Percentiles rank a stretch among this genome's conserved stretches.
Evolutionary conservation across 2,797 vertebrate genomes (phyloP).

Genomic region (Microctenopoma lineatum): DNA sequence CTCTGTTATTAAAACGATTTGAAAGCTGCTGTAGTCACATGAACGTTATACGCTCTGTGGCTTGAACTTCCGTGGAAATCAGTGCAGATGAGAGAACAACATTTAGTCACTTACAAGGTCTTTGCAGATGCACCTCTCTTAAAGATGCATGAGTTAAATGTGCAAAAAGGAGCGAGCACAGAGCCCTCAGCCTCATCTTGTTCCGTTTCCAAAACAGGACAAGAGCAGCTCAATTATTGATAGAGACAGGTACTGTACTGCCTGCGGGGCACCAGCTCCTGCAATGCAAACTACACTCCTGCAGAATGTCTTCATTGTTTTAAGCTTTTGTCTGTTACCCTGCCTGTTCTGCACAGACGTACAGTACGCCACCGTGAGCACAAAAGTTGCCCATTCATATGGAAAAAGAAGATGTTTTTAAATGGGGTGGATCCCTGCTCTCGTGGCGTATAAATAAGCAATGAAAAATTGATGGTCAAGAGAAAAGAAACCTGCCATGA

Average conservation of each 20-base stretch:
- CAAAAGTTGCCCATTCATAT: slow-evolving; percentile 29
- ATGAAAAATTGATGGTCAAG: slow-evolving; percentile 78
- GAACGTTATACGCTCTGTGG: too few relatives aligned
- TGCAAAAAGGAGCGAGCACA: slow-evolving; percentile 63
- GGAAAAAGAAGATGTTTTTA: slow-evolving; percentile 25
- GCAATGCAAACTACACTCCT: slow-evolving; percentile 32
- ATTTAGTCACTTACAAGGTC: slow-evolving; percentile 47
- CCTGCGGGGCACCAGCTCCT: slow-evolving; percentile 41
- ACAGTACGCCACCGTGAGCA: not conserved
- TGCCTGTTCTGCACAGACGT: slow-evolving; percentile 23
- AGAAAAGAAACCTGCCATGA: slow-evolving; percentile 63
- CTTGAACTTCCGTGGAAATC: not conserved
- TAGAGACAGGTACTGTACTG: slow-evolving; percentile 65
- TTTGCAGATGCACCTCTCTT: slow-evolving; percentile 51
- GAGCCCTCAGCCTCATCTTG: slow-evolving; percentile 36
- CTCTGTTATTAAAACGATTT: too few relatives aligned
- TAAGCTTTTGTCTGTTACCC: slow-evolving; percentile 10
- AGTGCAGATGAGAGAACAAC: slow-evolving; percentile 23
- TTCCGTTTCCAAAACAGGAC: slow-evolving; percentile 68
- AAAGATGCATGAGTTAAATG: slow-evolving; percentile 80
- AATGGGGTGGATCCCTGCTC: slow-evolving; percentile 35
- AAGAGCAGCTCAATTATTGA: slow-evolving; percentile 81
- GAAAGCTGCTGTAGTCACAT: too few relatives aligned
- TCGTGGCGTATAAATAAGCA: slow-evolving; percentile 79
- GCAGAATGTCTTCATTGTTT: slow-evolving; percentile 16